Base-by-base conservation (phyloP, 1,140 invertebrate species). In the Wasmannia auropunctata region DNA sequence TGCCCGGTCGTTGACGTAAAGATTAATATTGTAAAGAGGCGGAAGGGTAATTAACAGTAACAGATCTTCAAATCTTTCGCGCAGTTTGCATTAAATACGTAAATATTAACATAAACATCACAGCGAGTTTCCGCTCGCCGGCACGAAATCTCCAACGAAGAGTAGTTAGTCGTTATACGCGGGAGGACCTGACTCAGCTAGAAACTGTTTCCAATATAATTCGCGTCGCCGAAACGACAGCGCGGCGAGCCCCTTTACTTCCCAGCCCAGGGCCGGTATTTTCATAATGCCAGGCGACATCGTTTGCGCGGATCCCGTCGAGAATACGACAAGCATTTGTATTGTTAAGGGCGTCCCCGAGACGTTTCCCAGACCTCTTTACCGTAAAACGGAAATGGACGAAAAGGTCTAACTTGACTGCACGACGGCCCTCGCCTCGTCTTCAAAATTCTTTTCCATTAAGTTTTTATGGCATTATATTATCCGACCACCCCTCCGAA, bases 161-260 rank as follows among this genome's bases (percentile, higher is more conserved):
- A 80, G 46, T 43, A 54, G 37, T 72, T 58, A 58, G 54, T 83
- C 62, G 62, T 80, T 79, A 79, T 67, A 54, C 22, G 54, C n/a
- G n/a, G n/a, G n/a, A n/a, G 8, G 46, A 22, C n/a, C 51, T 72
- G 67, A 83, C 28, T 83, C 79, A 76, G 74, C 79, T 75, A 37
- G 85, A 87, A 89, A 90, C 90, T 88, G 88, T 88, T 91, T 87
- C 90, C 90, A 58, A 89, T 91, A 88, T 91, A 90, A 91, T 91
- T 90, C 88, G 10, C 62, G 74, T 62, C 70, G 69, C 70, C 74
- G 60, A 37, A 58, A 63, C 51, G 84, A 76, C 81, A 86, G 56
- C 63, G 63, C 76, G 60, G 85, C 65, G 79, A 77, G 86, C 25
- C 58, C 81, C 54, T 86, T 85, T 79, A 46, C 85, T 63, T 79